Conservation (phyloP, 2,113 vertebrate species). For the Merops nubicus region DNA sequence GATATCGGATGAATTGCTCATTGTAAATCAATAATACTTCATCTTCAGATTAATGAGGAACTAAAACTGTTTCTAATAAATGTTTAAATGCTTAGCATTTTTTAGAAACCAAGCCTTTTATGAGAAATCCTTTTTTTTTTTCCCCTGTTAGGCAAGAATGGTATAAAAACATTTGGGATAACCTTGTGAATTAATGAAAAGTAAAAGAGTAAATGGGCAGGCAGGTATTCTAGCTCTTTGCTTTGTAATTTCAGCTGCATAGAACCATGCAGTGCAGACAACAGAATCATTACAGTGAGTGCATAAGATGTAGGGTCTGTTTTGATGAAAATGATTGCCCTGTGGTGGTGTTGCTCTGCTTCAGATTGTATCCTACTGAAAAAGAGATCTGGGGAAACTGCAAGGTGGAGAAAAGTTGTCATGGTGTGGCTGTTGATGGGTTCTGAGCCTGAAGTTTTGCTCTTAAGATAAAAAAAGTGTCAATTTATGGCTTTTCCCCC, state of each 20-base stretch:
- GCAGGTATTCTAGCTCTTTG: neutral
- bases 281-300: neutral
- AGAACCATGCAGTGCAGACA: neutral
- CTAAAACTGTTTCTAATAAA: conserved; percentile 76
- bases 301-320: neutral
- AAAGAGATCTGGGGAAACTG: neutral
- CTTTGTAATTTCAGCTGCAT: conserved; percentile 47
- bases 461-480: neutral
- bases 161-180: conserved; percentile 62
- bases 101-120: conserved; percentile 70
- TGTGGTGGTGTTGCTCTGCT: neutral
- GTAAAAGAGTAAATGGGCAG: neutral
- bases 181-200: conserved; percentile 53
- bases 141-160: conserved; percentile 13
- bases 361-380: neutral
- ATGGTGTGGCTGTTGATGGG: neutral
- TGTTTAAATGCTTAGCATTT: conserved; percentile 71
- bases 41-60: conserved; percentile 68
- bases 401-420: neutral
- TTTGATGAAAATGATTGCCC: neutral
- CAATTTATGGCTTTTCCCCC: accelerated
- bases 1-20: conserved; percentile 58
- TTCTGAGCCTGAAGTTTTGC: neutral
- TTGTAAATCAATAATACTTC: conserved; percentile 75
- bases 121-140: conserved; percentile 45